Conservation (phyloP, 2,113 vertebrate species). For the Cricetomys ansorgei region DNA sequence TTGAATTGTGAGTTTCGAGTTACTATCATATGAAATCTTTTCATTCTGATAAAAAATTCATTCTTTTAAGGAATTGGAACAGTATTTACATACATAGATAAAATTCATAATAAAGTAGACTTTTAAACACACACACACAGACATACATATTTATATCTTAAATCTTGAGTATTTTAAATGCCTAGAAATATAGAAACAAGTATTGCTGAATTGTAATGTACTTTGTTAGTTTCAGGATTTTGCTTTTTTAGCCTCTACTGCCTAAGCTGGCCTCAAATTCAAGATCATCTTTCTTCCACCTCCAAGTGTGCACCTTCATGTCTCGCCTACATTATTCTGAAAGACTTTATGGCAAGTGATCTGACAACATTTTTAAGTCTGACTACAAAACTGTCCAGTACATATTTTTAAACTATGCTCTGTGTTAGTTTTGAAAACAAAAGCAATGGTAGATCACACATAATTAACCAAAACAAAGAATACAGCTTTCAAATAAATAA, state of each 20-base stretch:
- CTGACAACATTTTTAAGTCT: conserved; percentile 33
- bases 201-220: conserved; percentile 16
- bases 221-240: background rate
- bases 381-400: conserved; percentile 36
- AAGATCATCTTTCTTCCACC: background rate
- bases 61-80: background rate
- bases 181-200: conserved; percentile 39
- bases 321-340: background rate
- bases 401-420: background rate
- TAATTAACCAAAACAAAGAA: conserved; percentile 54
- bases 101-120: conserved; percentile 40
- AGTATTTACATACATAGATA: background rate
- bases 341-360: conserved; percentile 29
- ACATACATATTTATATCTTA: background rate
- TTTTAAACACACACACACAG: conserved; percentile 18
- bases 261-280: background rate
- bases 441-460: conserved; percentile 43
- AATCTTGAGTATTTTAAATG: conserved; percentile 48
- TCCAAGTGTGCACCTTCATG: background rate
- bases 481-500: conserved; percentile 55
- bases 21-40: background rate
- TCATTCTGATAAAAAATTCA: conserved; percentile 6
- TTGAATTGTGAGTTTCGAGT: conserved; percentile 41
- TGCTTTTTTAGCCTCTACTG: background rate
- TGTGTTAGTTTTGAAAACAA: conserved; percentile 62